Percentiles rank a stretch among this genome's conserved stretches.
Conservation (phyloP, 2,797 vertebrate species). For the Scolopax bukidnonensis region DNA sequence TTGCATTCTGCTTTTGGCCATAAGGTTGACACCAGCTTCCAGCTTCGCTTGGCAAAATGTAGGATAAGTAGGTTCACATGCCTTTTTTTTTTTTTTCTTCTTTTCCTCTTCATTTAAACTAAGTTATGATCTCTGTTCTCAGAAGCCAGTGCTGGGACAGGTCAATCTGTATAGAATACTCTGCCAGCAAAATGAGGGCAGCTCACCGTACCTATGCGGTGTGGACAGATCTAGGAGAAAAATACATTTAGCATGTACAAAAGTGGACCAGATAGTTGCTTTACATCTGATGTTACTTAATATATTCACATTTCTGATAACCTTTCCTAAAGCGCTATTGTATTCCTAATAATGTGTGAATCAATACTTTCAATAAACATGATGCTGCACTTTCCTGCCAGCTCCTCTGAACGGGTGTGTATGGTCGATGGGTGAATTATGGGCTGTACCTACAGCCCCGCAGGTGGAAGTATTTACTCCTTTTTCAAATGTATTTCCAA, state of each 20-base stretch:
- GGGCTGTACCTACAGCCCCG: fast-evolving
- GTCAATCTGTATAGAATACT: neutral
- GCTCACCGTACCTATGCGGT: neutral
- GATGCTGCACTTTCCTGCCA: neutral
- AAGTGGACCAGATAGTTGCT: neutral
- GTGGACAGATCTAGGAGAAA: neutral
- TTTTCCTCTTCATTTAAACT: neutral
- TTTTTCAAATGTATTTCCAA: neutral
- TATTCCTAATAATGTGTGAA: neutral
- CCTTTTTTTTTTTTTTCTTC: too few relatives aligned
- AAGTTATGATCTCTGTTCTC: neutral
- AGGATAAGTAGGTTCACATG: neutral
- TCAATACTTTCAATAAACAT: neutral
- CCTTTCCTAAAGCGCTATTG: neutral
- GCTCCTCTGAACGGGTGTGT: neutral
- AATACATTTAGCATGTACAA: neutral
- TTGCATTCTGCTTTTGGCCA: neutral
- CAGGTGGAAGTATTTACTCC: neutral
- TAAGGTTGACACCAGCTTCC: neutral
- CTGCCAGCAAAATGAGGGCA: neutral
- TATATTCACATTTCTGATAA: neutral
- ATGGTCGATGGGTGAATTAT: fast-evolving
- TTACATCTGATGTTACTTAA: neutral
- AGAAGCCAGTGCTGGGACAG: neutral
- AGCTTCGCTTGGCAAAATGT: neutral